Percentiles rank a stretch among this genome's conserved stretches.
These are phyloP conservation scores for Drosophila kepulauana DNA, from an alignment of 1,140 invertebrate genomes.

Conservation along the genomic window DNA sequence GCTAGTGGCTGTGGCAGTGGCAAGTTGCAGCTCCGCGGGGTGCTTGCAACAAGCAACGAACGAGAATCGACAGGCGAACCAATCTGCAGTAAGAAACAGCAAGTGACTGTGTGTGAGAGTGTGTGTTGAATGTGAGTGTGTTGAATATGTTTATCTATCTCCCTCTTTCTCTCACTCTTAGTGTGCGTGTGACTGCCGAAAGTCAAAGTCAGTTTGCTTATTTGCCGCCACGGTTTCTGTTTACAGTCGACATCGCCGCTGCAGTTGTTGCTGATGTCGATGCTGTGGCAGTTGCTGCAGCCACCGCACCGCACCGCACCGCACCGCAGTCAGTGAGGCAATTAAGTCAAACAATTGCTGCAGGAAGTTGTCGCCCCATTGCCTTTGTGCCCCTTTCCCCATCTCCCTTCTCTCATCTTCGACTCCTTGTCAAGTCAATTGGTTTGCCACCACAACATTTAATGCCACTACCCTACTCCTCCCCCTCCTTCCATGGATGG, in stretches of 20 bases:
- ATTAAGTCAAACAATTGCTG: conserved; percentile 71
- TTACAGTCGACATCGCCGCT: conserved; percentile 26
- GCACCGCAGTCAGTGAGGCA: conserved; percentile 50
- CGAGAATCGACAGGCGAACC: conserved; percentile 38
- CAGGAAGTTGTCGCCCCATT: conserved; percentile 69
- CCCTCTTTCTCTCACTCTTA: background rate
- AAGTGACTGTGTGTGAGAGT: background rate
- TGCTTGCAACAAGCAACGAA: conserved; percentile 11
- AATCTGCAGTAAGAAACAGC: conserved; percentile 6
- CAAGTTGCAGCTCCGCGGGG: conserved; percentile 11
- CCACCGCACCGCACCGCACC: background rate
- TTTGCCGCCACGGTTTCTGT: conserved; percentile 40
- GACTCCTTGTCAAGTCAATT: conserved; percentile 66
- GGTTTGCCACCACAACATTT: conserved; percentile 73
- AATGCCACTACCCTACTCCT: conserved; percentile 19
- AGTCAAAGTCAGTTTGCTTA: conserved; percentile 51
- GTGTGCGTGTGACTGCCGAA: conserved; percentile 15
- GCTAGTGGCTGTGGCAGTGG: background rate
- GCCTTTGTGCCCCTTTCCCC: background rate
- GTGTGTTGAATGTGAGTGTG: conserved; percentile 6
- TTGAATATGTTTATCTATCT: background rate
- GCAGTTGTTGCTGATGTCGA: conserved; percentile 27
- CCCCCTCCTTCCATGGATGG: background rate
- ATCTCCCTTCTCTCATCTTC: conserved; percentile 5
- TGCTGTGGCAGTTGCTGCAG: conserved; percentile 17